Evolutionary conservation across 1,140 invertebrate species (phyloP).

Genomic region (Drosophila arawakana): DNA sequence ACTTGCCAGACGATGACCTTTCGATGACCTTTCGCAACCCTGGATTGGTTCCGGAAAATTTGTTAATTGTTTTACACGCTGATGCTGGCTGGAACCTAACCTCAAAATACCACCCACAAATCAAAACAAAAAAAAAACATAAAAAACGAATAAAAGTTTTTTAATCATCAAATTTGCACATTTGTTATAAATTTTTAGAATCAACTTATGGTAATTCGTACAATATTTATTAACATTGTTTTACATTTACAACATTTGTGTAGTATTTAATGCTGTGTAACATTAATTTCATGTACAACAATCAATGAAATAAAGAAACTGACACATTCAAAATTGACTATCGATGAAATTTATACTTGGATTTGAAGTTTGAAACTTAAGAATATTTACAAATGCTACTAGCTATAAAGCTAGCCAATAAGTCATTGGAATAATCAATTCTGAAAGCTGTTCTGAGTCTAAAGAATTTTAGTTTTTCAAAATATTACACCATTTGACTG

Average conservation of each 20-base stretch:
- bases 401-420: too few species aligned
- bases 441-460: too few species aligned
- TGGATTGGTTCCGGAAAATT: constrained; percentile 65
- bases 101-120: constrained; percentile 28
- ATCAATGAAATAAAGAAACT: constrained; percentile 79
- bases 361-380: neutral
- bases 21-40: constrained; percentile 48
- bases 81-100: constrained; percentile 57
- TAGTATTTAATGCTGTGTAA: constrained; percentile 74
- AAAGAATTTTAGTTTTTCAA: too few species aligned
- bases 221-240: constrained; percentile 80
- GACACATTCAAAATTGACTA: constrained; percentile 61
- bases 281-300: constrained; percentile 66
- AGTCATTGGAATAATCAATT: too few species aligned
- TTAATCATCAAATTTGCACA: constrained; percentile 37
- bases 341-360: constrained; percentile 8
- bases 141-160: too few species aligned
- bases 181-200: constrained; percentile 29
- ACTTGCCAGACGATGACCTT: constrained; percentile 63
- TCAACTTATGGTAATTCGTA: constrained; percentile 64
- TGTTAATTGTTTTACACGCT: constrained; percentile 74
- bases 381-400: neutral
- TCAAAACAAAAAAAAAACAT: constrained; percentile 39
- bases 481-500: too few species aligned
- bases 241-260: constrained; percentile 67